Conservation (phyloP, 23 tunicate species). For the Diplosoma virens region DNA sequence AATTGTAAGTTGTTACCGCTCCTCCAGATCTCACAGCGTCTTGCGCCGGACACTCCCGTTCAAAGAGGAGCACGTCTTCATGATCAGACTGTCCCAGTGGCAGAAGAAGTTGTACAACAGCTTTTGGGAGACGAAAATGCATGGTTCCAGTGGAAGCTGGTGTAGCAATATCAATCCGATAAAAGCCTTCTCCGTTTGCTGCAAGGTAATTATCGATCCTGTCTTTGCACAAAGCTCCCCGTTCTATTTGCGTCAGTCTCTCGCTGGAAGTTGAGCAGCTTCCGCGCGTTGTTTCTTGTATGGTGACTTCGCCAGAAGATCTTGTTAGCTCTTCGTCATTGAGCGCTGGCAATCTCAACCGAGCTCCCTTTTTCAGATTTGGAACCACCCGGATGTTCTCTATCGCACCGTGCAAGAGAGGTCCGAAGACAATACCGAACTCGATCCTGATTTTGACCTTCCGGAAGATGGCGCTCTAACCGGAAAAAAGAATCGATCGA, state of each 20-base stretch:
- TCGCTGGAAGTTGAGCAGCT: too few relatives aligned
- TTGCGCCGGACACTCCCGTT: slow-evolving; percentile 60
- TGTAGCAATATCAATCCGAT: slow-evolving; percentile 72
- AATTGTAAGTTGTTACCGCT: too few relatives aligned
- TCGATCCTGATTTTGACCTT: slow-evolving; percentile 73
- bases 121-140: slow-evolving; percentile 55
- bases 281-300: not conserved
- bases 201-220: slow-evolving; percentile 46
- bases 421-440: slow-evolving; percentile 25
- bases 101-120: slow-evolving; percentile 88
- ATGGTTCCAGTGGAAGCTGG: slow-evolving; percentile 63
- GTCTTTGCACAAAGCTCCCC: not conserved
- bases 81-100: slow-evolving; percentile 72
- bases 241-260: not conserved
- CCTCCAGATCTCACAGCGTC: slow-evolving; percentile 83
- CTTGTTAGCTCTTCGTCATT: not conserved
- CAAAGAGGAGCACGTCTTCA: slow-evolving; percentile 86
- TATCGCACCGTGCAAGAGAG: slow-evolving; percentile 63
- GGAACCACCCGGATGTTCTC: slow-evolving; percentile 97
- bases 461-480: slow-evolving; percentile 20
- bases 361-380: slow-evolving; percentile 51
- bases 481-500: not conserved
- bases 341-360: too few relatives aligned
- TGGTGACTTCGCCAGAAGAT: not conserved
- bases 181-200: slow-evolving; percentile 86